Percentiles rank a stretch among this genome's conserved stretches.
phyloP scores from a whole-genome alignment of 2,888 invertebrate species.

The Clitarchus hookeri region DNA sequence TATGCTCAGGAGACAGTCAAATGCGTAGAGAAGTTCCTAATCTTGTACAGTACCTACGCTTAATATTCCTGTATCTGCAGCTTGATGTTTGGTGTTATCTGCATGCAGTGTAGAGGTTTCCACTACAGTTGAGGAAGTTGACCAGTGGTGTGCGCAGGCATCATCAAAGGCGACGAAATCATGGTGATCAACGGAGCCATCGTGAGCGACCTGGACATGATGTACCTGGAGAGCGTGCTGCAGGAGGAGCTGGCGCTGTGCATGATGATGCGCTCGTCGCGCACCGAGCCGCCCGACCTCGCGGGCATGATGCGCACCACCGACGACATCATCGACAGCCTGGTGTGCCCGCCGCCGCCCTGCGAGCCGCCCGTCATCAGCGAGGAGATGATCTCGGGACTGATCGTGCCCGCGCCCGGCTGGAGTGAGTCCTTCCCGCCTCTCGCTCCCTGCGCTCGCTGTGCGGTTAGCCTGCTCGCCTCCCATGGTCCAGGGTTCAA shows the following conservation, averaged over 20 bases:
- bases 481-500: no score
- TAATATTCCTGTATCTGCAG: no score
- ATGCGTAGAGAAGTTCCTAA: no score
- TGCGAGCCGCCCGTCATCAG: constrained; percentile 90
- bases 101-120: no score
- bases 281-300: constrained; percentile 62
- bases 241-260: constrained; percentile 93
- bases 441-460: no score
- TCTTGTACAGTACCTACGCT: no score
- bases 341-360: constrained; percentile 96
- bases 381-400: constrained; percentile 94
- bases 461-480: no score
- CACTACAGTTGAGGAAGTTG: no score
- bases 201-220: constrained; percentile 98
- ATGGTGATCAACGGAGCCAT: constrained; percentile 98
- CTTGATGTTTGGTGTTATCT: no score
- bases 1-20: no score
- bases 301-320: constrained; percentile 69
- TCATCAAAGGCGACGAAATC: constrained; percentile 97
- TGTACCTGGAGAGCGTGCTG: constrained; percentile 95
- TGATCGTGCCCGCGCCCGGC: constrained; percentile 96
- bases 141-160: constrained; percentile 64
- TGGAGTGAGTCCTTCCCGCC: constrained; percentile 72
- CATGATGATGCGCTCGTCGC: constrained; percentile 90
- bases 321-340: constrained; percentile 93